phyloP scores from a whole-genome alignment of 2,888 invertebrate genomes.

The Phytoseiulus persimilis region DNA sequence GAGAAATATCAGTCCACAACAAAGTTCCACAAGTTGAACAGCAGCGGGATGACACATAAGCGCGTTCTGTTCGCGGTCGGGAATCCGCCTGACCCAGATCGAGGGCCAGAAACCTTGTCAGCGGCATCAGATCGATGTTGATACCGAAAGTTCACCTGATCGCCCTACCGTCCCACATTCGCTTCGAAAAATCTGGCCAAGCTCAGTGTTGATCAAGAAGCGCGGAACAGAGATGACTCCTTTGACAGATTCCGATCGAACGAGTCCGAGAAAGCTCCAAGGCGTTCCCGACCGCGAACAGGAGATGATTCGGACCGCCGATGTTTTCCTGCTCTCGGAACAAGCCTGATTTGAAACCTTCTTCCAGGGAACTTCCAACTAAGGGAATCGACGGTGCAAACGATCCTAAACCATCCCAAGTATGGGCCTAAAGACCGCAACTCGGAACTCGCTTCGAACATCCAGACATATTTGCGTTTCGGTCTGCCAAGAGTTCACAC shows the following conservation, averaged over 20 bases:
- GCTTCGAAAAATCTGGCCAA: neutral
- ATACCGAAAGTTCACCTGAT: neutral
- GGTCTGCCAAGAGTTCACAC: slow-evolving; percentile 64
- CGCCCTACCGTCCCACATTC: neutral
- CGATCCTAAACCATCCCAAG: slow-evolving; percentile 76
- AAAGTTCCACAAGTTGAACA: neutral
- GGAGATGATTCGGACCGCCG: no score
- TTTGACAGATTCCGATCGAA: no score
- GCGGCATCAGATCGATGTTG: neutral
- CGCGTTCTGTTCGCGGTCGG: neutral
- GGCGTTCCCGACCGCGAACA: no score
- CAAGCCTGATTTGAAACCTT: no score
- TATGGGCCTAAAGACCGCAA: slow-evolving; percentile 65
- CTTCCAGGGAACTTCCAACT: slow-evolving; percentile 73
- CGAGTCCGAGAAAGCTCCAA: no score
- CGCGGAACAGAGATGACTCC: no score
- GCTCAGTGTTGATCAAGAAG: no score
- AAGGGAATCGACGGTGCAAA: slow-evolving; percentile 82
- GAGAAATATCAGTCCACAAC: neutral
- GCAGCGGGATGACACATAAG: neutral
- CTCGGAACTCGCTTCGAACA: slow-evolving; percentile 71
- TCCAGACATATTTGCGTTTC: slow-evolving; percentile 87
- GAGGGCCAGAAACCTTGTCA: neutral
- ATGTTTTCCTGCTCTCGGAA: no score
- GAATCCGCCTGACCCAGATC: neutral